These are phyloP conservation scores for Ammodramus savannarum DNA, from an alignment of 2,113 vertebrate species.

Conservation along the genomic window DNA sequence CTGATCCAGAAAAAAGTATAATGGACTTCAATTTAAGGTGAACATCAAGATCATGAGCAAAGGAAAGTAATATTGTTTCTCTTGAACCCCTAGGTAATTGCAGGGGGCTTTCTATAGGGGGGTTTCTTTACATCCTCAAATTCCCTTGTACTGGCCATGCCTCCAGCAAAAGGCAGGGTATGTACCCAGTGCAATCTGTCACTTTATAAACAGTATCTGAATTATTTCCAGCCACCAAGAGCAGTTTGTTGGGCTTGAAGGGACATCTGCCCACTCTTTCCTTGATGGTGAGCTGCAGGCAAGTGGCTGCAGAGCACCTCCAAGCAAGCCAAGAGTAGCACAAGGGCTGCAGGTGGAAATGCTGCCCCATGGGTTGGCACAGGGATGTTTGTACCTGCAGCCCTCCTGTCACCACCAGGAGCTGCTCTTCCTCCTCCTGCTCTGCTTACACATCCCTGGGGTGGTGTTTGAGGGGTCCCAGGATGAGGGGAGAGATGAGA, in stretches of 20 bases:
- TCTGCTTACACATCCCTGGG: background rate
- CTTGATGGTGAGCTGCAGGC: background rate
- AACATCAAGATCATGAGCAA: background rate
- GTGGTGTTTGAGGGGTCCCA: too few species aligned
- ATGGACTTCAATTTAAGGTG: background rate
- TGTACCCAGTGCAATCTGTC: background rate
- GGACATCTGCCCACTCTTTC: background rate
- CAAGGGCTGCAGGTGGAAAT: rapidly evolving
- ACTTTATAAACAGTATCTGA: background rate
- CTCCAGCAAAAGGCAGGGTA: background rate
- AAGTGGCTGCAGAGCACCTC: background rate
- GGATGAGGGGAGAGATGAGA: too few species aligned
- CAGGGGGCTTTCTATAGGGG: rapidly evolving
- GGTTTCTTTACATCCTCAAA: background rate
- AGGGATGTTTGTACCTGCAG: rapidly evolving
- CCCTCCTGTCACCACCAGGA: background rate
- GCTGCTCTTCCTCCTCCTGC: background rate
- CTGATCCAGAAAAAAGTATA: background rate
- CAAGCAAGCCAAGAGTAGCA: background rate
- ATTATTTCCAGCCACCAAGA: background rate
- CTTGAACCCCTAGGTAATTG: background rate
- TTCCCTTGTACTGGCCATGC: background rate
- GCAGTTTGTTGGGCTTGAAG: background rate
- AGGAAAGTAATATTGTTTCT: background rate
- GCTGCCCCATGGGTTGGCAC: rapidly evolving